Base-by-base conservation (phyloP, 2,797 vertebrate genomes). In the Sebastes taczanowskii region DNA sequence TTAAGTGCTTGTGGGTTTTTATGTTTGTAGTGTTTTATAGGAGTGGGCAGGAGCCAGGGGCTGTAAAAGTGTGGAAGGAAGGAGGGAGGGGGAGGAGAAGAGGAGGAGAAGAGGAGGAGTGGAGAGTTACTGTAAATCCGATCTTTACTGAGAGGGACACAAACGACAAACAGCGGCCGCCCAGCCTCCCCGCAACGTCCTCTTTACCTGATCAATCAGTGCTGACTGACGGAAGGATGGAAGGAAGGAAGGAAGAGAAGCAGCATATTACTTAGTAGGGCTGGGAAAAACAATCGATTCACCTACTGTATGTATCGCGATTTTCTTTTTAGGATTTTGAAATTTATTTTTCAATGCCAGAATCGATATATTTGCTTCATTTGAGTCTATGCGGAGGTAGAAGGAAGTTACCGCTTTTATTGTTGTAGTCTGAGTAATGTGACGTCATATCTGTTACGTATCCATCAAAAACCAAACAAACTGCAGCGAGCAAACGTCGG, bases 1-100 rank as follows among this genome's bases (percentile, higher is more conserved):
- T 94, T 96, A 96, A 96, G 96, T 96, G 96, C 95, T 95, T 95
- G 94, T 95, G 96, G 95, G 95, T 96, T 95, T 96, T 96, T 96
- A 96, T 96, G 95, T 96, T 96, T 95, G 93, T 91, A 91, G 92
- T 96, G 95, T 96, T 96, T 96, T 96, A 96, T 96, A 92, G 95
- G 89, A 91, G 93, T 91, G 86, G 91, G 89, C 92, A 88, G 89
- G 88, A 96, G 96, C 95, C 95, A 96, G 95, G 84, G 86, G 94
- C 94, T 91, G 93, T 96, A 96, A 96, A 96, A 94, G 89, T 94
- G 94, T 90, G 85, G 92, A 89, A 72, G 80, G 80, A 83, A 67
- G 64, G 74, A 67, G 76, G 75, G 46, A 27, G 52, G 49, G 52
- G 61, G 55, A 69, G 71, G 22, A 55, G 64, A 42, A 68, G 74